phyloP scores from a whole-genome alignment of 2,888 invertebrate species.

The Eutolmus rufibarbis region DNA sequence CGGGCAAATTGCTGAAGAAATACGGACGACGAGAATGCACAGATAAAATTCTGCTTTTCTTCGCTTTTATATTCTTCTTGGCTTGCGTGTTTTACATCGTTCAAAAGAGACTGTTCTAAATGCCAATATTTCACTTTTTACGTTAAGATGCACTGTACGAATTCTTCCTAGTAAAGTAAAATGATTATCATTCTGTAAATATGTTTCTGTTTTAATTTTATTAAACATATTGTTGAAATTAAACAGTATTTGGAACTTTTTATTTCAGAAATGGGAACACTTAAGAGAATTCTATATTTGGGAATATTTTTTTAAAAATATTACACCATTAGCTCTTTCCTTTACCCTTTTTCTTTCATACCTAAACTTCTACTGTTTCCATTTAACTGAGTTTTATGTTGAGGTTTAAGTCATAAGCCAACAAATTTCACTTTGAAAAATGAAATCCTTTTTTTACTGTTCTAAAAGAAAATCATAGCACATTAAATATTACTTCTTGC shows the following conservation, averaged over 20 bases:
- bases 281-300: no score
- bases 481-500: no score
- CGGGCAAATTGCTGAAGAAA: conserved; percentile 90
- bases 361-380: no score
- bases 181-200: conserved; percentile 43
- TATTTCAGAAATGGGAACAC: background rate
- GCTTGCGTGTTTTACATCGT: conserved; percentile 92
- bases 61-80: conserved; percentile 87
- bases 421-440: no score
- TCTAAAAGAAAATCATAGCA: no score
- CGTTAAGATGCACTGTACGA: background rate
- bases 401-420: no score
- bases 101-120: conserved; percentile 84
- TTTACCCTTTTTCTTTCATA: no score
- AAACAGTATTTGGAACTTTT: background rate
- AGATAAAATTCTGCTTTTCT: conserved; percentile 88
- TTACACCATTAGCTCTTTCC: no score
- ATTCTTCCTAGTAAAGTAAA: conserved; percentile 12
- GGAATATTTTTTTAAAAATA: no score
- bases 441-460: no score
- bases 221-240: conserved; percentile 23
- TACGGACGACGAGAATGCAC: conserved; percentile 94
- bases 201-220: conserved; percentile 43
- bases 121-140: background rate
- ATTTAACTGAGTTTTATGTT: no score